Evolutionary conservation across 1,140 invertebrate species (phyloP), one percentile per base, ranked within the genome.

Genomic region (Calycopis cecrops): DNA sequence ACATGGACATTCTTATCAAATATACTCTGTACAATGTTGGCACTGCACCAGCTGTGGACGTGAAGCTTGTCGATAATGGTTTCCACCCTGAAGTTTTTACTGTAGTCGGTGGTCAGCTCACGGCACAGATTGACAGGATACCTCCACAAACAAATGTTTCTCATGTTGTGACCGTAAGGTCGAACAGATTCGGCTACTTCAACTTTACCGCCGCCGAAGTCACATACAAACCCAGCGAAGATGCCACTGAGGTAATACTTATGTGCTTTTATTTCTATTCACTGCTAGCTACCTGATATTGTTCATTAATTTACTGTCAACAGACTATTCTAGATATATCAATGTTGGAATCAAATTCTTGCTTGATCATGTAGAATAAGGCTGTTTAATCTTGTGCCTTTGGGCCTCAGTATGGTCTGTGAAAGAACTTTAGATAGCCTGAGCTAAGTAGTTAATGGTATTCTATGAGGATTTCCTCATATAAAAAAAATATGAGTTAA

Each of bases 151-250:
- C 94, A 1, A 99, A 99, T 88, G 94, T 98, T 0, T 94, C 96
- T 21, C 98, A 99, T 85, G 95, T 96, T 9, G 94, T 99, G 49
- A 94, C 99, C 33, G 92, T 99, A 0, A 89, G 94, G 63, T 98
- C 98, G 11, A 93, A 93, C 59, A 94, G 93, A 76, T 96, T 91
- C 74, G 98, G 98, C 9, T 96, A 97, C 73, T 99, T 98, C 89
- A 99, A 99, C 79, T 99, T 99, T 79, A 97, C 97, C 11, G 93
- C 97, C 55, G 98, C 98, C 62, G 94, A 98, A 87, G 92, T 99
- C 47, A 93, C 92, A 16, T 99, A 99, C 87, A 93, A 92, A 65
- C 88, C 93, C 21, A 92, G 92, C 63, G 97, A 96, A 88, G 93
- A 95, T 75, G 89, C 92, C 35, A 85, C 91, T 64, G 90, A 92